Conservation (phyloP, 1,140 invertebrate genomes). For the Drosophila pseudoobscura region DNA sequence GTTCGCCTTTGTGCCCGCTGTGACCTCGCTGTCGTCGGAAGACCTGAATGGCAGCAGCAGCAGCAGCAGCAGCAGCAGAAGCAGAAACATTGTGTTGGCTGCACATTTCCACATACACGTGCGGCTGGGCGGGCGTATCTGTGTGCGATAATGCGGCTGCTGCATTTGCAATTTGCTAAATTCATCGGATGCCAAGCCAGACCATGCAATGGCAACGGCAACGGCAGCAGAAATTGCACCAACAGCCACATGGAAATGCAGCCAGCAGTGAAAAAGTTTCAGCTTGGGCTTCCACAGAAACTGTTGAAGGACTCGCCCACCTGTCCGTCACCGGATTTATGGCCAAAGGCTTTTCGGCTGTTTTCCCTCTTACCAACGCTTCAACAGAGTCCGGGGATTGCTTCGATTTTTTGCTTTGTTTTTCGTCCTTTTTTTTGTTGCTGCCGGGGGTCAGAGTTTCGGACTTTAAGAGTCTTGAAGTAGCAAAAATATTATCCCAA, state of each 20-base stretch:
- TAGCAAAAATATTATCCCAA: conserved; percentile 32
- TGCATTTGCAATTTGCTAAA: conserved; percentile 72
- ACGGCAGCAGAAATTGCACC: conserved; percentile 34
- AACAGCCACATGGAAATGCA: conserved; percentile 17
- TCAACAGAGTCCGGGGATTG: background rate
- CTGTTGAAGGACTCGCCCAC: conserved; percentile 24
- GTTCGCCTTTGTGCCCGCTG: conserved; percentile 33
- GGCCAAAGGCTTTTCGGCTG: conserved; percentile 24
- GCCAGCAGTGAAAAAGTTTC: conserved; percentile 9
- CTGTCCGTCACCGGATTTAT: conserved; percentile 49
- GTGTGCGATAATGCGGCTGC: conserved; percentile 52
- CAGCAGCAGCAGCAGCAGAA: conserved; percentile 3
- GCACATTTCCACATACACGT: conserved; percentile 1
- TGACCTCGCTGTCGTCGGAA: conserved; percentile 46
- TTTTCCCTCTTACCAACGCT: background rate
- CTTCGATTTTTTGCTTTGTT: conserved; percentile 12
- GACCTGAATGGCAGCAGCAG: conserved; percentile 28
- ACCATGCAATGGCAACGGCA: conserved; percentile 20
- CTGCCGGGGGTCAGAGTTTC: background rate
- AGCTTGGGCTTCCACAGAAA: conserved; percentile 19
- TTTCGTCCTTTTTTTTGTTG: background rate
- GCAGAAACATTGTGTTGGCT: conserved; percentile 40
- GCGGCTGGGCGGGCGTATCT: conserved; percentile 3
- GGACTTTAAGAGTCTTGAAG: conserved; percentile 30
- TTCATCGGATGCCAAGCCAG: conserved; percentile 13